A percentile compares a stretch with the other conserved stretches of the same genome.
phyloP scores from a whole-genome alignment of 2,888 invertebrate species.

The Branchellion lobata region DNA sequence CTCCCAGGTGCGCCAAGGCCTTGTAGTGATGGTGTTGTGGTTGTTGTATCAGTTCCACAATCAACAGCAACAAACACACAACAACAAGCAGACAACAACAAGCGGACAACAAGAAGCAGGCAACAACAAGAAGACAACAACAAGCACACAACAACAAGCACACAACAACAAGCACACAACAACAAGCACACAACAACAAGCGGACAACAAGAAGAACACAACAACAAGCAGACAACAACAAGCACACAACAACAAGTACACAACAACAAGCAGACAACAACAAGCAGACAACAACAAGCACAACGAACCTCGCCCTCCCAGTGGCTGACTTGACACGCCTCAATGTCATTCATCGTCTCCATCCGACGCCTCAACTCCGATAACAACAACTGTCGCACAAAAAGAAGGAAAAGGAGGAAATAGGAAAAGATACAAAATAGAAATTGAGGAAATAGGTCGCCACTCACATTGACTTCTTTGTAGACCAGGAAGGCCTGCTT shows the following conservation, averaged over 20 bases:
- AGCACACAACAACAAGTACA: too few species aligned
- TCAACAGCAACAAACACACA: too few species aligned
- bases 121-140: not conserved
- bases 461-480: slow-evolving; percentile 72
- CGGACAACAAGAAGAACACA: slow-evolving; percentile 57
- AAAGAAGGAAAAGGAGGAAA: too few species aligned
- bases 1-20: slow-evolving; percentile 30
- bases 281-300: not conserved
- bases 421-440: too few species aligned
- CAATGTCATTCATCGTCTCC: slow-evolving; percentile 90
- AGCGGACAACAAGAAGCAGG: too few species aligned
- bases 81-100: too few species aligned
- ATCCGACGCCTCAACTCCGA: slow-evolving; percentile 81
- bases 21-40: not conserved
- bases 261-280: too few species aligned
- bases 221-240: slow-evolving; percentile 57
- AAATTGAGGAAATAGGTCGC: not conserved
- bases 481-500: slow-evolving; percentile 91
- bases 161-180: not conserved
- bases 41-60: too few species aligned
- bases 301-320: slow-evolving; percentile 79
- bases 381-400: slow-evolving; percentile 32
- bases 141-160: not conserved
- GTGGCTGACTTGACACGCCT: slow-evolving; percentile 87
- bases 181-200: slow-evolving; percentile 65